Base-by-base conservation (phyloP, 2,888 invertebrate genomes). In the Harmothoe impar region DNA sequence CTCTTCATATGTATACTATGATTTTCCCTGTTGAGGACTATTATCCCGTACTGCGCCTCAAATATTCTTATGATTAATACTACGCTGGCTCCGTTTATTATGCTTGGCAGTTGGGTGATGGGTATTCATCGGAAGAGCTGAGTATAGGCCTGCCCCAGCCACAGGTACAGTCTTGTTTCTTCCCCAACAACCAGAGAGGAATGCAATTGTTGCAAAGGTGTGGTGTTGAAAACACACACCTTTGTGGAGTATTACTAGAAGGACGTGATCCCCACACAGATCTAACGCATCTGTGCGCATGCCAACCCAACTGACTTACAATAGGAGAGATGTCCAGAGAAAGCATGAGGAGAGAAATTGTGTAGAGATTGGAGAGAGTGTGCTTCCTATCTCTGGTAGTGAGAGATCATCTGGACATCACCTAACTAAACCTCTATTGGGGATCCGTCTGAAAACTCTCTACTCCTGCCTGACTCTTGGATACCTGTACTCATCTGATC, bases 21-120 rank as follows among this genome's bases (percentile, higher is more conserved):
- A 62, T n/a, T 62, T 62, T 15, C 62, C 62, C 20, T 15, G 20
- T 5, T 15, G n/a, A 3, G 23, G 25, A 62, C 5, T 25, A 43
- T 10, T 43, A 43, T 43, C 3, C 43, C 43, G 43, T 43, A 43
- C 43, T 10, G 43, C 43, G 10, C 10, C 43, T 43, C 43, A 43
- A 43, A 43, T 3, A 43, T 43, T 43, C 43, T 43, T 43, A 43
- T 43, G 43, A 43, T 43, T 43, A 43, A 43, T 10, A 81, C 15
- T 7, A 25, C 15, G 15, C 29, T 29, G 29, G 81, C 81, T 81
- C 81, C n/a, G 35, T 77, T 25, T 25, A 29, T 77, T 81, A 20
- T 81, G 81, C 81, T 81, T 81, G 81, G 52, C 89, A 89, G 89
- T 52, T 89, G 68, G 89, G 89, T 89, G 89, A 89, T 89, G 89